Evolutionary conservation across 2,888 invertebrate genomes (phyloP), one percentile per base, ranked within the genome.

Genomic region (Erebia epiphron): DNA sequence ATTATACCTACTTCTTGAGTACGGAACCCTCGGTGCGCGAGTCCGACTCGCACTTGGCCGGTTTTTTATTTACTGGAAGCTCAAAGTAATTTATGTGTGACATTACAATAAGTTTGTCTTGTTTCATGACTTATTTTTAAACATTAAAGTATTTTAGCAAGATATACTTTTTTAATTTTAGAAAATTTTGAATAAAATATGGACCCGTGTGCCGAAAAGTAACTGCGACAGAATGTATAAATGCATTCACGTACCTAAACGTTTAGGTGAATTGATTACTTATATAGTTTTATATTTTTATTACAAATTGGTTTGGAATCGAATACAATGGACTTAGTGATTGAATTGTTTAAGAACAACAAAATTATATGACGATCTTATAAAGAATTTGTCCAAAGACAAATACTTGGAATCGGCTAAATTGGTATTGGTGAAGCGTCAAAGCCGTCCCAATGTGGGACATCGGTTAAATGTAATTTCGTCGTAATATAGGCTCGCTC

Each of bases 331-430:
- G 0, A 46, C 75, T 77, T 82, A 83, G 79, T 73, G 58, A 63
- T 68, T 67, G 68, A 63, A 69, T 66, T 71, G 57, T 68, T 41
- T 66, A 58, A 71, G 66, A 66, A 66, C 50, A 35, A 68, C 64
- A 50, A 56, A 69, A 54, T n/a, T 57, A 16, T 79, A 80, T 83
- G 80, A 84, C 83, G 82, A 84, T 78, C 79, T 85, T 35, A 9
- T 49, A 14, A 1, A 50, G 2, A 52, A 52, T 16, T 16, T 52
- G 16, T 52, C 8, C 16, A 10, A 52, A 52, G 52, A 52, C 52
- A 8, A 52, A 54, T 26, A 21, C 9, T 9, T 3, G 18, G 5
- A 16, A 16, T 52, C 18, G n/a, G n/a, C 16, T 3, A 21, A 21
- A 26, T 26, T 26, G 26, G 26, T 26, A 26, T 26, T 26, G 26